These are phyloP conservation scores for Salvelinus fontinalis DNA, from an alignment of 2,113 vertebrate species.

Conservation along the genomic window DNA sequence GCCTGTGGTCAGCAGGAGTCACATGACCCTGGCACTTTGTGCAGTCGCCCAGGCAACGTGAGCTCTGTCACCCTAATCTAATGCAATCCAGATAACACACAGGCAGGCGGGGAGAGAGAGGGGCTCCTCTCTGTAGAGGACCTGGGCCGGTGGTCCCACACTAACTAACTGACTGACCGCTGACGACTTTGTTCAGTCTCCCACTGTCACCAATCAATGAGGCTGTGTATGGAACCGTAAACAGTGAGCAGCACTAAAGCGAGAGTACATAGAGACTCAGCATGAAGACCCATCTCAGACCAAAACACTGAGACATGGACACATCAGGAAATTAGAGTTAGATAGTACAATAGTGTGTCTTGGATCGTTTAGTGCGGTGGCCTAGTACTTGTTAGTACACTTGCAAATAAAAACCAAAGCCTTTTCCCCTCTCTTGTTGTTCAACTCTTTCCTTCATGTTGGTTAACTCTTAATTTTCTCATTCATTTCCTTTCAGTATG, in stretches of 20 bases:
- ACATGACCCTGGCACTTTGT: constrained; percentile 54
- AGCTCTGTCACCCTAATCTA: constrained; percentile 55
- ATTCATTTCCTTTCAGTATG: constrained; percentile 86
- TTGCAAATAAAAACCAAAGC: too few species aligned
- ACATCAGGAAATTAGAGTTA: too few species aligned
- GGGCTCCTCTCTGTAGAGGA: constrained; percentile 9
- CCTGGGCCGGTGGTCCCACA: background rate
- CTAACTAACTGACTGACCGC: background rate
- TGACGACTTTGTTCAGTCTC: background rate
- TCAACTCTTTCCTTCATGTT: constrained; percentile 28
- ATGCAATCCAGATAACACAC: constrained; percentile 62
- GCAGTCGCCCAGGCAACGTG: constrained; percentile 57
- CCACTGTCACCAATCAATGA: constrained; percentile 33
- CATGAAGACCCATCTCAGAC: too few species aligned
- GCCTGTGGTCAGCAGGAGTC: constrained; percentile 41
- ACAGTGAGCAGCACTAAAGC: background rate
- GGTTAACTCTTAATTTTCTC: constrained; percentile 65
- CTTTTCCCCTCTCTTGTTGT: background rate
- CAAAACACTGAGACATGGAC: too few species aligned
- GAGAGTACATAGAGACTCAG: background rate
- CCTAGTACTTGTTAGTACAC: too few species aligned
- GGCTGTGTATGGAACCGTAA: constrained; percentile 21
- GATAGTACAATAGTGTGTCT: too few species aligned
- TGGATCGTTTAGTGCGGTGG: too few species aligned
- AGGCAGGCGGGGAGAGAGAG: constrained; percentile 11